Conservation (phyloP, 2,113 vertebrate species). For the Turdus rufiventris region DNA sequence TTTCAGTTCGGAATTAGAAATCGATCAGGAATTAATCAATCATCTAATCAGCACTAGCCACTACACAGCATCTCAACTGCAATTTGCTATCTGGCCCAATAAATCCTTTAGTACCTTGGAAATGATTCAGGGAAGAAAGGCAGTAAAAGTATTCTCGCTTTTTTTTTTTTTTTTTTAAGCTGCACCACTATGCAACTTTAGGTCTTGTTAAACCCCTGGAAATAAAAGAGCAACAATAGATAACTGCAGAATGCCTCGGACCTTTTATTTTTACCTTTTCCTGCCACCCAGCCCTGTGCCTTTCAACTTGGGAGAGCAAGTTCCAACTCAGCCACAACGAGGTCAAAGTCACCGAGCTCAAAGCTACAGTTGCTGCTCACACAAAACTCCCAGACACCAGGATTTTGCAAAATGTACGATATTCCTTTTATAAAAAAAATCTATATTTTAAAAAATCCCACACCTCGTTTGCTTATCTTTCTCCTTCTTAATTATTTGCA, state of each 20-base stretch:
- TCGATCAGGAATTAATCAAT: constrained; percentile 50
- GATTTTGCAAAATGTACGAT: constrained; percentile 6
- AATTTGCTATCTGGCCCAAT: constrained; percentile 30
- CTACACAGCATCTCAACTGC: background rate
- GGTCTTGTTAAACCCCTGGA: background rate
- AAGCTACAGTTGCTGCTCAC: background rate
- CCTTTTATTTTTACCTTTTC: constrained; percentile 3
- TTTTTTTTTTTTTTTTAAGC: background rate
- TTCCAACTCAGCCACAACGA: constrained; percentile 53
- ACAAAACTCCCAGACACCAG: background rate
- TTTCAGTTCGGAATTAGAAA: constrained; percentile 54
- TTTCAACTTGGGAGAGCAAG: constrained; percentile 65
- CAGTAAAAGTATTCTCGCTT: background rate
- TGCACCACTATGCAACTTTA: background rate
- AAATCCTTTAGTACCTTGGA: constrained; percentile 34
- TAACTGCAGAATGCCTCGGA: constrained; percentile 15
- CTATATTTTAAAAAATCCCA: background rate
- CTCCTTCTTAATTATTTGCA: constrained; percentile 16
- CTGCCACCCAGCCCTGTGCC: constrained; percentile 15
- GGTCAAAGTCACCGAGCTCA: constrained; percentile 62
- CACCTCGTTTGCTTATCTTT: background rate
- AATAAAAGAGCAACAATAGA: constrained; percentile 61
- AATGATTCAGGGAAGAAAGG: constrained; percentile 36
- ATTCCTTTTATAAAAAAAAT: background rate
- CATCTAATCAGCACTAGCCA: constrained; percentile 10